Conservation (phyloP, 92 coral and sea anemone genomes). For the Parazoanthus atlanticus region DNA sequence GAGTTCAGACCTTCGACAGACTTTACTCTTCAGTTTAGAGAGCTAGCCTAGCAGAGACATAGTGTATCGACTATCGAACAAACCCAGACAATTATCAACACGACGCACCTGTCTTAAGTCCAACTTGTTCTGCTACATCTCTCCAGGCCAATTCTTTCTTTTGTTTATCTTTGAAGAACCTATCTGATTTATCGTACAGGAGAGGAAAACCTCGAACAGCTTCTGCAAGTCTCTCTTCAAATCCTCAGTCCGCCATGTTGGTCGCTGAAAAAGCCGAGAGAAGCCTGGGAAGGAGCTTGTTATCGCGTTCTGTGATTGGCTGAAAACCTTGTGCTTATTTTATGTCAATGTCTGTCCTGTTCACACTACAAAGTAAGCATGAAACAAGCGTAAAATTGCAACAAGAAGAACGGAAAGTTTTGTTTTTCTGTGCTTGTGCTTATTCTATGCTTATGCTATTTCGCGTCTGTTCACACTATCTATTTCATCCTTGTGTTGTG, state of each 20-base stretch:
- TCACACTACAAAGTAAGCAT: conserved; percentile 38
- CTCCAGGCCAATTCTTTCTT: conserved; percentile 41
- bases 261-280: neutral
- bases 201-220: conserved; percentile 42
- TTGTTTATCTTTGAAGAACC: conserved; percentile 36
- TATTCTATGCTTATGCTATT: conserved; percentile 9
- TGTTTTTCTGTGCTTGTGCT: conserved; percentile 4
- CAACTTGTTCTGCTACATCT: conserved; percentile 42
- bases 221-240: conserved; percentile 43
- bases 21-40: conserved; percentile 35
- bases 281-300: conserved; percentile 43
- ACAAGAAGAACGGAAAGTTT: no score
- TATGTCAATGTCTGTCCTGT: conserved; percentile 38
- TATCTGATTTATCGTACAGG: conserved; percentile 8
- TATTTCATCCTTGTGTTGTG: conserved; percentile 9
- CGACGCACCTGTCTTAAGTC: neutral
- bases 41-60: conserved; percentile 38
- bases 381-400: neutral
- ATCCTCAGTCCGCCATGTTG: conserved; percentile 42
- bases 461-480: conserved; percentile 34
- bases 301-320: conserved; percentile 38
- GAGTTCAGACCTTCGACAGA: conserved; percentile 38
- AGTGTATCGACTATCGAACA: neutral
- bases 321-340: conserved; percentile 36
- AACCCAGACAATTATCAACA: no score